Base-by-base conservation (phyloP, 2,113 vertebrate genomes). In the Boulengeromyrus knoepffleri region DNA sequence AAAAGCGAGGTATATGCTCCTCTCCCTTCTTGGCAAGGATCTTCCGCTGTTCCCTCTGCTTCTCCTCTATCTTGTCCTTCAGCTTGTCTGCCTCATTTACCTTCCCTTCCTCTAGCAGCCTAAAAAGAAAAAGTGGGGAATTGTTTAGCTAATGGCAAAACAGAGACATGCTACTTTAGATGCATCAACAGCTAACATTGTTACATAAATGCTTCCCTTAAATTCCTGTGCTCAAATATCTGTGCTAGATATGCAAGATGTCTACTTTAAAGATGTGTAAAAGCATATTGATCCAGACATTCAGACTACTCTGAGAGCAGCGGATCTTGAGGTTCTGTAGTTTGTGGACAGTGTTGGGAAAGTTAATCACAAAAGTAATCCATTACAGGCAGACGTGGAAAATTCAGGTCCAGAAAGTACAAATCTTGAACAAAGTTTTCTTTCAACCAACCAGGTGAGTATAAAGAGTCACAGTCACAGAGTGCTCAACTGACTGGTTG, bases 41-140 rank as follows among this genome's bases (percentile, higher is more conserved):
- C 21, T 94, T 94, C 87, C 96, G 94, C 45, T 95, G 91, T 88
- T 97, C 96, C 21, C 97, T 93, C 91, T 97, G 97, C 0, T 96
- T 93, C 92, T 97, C 96, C 92, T 97, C 97, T 0, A 97, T 95
- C 42, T 96, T 94, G 2, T 96, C 94, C 93, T 97, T 97, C 93
- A 95, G 95, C 1, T 95, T 93, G 91, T 97, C 96, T 0, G 96
- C 95, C 0, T 96, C 96, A 2, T 96, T 93, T 52, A 96, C 90
- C 13, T 96, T 96, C 27, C 97, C 97, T 80, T 97, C 96, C 87
- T 97, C 97, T 93, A 97, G 92, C 92, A 96, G 94, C 93, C 97
- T 97, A 92, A 85, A 91, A 10, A 1, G 17, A 2, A 0, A 2
- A 24, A 36, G 31, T 1, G 0, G 88, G 39, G 1, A 0, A 1